phyloP scores from a whole-genome alignment of 2,797 vertebrate species.

The Pseudochirops corinnae region DNA sequence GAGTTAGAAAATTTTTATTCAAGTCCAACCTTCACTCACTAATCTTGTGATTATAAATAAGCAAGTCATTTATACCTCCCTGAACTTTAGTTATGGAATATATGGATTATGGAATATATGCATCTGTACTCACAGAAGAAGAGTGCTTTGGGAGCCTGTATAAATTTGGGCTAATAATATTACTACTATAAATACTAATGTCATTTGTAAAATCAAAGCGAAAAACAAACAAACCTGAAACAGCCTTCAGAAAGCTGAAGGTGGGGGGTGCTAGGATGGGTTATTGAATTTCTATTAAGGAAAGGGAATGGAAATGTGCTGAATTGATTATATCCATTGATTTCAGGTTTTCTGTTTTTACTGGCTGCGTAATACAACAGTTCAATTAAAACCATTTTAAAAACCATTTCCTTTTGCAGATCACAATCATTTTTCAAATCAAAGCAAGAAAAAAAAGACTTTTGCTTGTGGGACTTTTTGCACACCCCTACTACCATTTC shows the following conservation, averaged over 20 bases:
- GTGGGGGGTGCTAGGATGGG: conserved; percentile 60
- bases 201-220: not conserved
- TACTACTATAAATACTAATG: not conserved
- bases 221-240: not conserved
- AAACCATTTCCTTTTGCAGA: conserved; percentile 45
- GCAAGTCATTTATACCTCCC: not conserved
- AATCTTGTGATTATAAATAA: not conserved
- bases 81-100: not conserved
- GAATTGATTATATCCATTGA: conserved; percentile 61
- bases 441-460: conserved; percentile 1
- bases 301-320: conserved; percentile 58
- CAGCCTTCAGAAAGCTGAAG: conserved; percentile 54
- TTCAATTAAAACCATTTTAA: conserved; percentile 23
- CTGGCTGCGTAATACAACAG: conserved; percentile 28
- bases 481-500: conserved; percentile 1
- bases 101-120: not conserved
- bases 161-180: not conserved
- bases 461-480: conserved; percentile 30
- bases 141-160: not conserved
- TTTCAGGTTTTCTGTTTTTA: conserved; percentile 46
- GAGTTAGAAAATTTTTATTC: not conserved
- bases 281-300: conserved; percentile 65
- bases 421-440: conserved; percentile 61
- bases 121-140: not conserved
- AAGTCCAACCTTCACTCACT: not conserved